These are phyloP conservation scores for Anoplophora glabripennis DNA, from an alignment of 1,140 invertebrate genomes.

Conservation along the genomic window DNA sequence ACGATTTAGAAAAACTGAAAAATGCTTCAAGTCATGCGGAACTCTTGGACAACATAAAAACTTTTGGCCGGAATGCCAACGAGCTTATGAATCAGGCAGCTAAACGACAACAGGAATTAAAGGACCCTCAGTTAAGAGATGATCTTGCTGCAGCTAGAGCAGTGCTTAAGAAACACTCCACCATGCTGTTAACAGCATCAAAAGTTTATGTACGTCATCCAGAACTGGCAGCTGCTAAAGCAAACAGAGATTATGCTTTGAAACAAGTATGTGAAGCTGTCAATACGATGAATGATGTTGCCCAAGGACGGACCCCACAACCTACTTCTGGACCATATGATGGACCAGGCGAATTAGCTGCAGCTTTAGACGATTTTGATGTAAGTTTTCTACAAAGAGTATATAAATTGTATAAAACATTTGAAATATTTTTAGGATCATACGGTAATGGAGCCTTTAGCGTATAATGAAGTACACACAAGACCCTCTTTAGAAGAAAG, in stretches of 20 bases:
- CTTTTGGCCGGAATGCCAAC: constrained; percentile 81
- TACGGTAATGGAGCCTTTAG: constrained; percentile 94
- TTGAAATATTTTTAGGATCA: constrained; percentile 65
- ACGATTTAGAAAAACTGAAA: constrained; percentile 88
- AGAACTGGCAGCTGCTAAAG: constrained; percentile 91
- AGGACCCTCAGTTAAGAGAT: constrained; percentile 90
- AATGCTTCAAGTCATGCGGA: constrained; percentile 92
- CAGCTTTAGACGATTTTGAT: constrained; percentile 96
- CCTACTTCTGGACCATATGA: constrained; percentile 75
- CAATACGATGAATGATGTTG: constrained; percentile 90
- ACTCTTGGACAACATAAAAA: constrained; percentile 84
- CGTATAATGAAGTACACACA: constrained; percentile 92
- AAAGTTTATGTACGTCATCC: constrained; percentile 98
- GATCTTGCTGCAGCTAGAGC: constrained; percentile 97
- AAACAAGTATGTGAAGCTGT: constrained; percentile 95
- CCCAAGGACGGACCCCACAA: constrained; percentile 76
- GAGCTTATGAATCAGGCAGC: constrained; percentile 92
- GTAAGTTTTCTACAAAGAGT: constrained; percentile 53
- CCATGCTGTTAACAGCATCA: constrained; percentile 95
- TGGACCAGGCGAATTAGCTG: constrained; percentile 91
- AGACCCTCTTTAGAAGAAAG: constrained; percentile 94
- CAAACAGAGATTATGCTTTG: constrained; percentile 92
- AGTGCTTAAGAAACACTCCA: constrained; percentile 95
- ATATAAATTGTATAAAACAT: neutral
- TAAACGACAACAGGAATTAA: constrained; percentile 90